Evolutionary conservation across 2,113 vertebrate species (phyloP).

Genomic region (Aviceda subcristata): DNA sequence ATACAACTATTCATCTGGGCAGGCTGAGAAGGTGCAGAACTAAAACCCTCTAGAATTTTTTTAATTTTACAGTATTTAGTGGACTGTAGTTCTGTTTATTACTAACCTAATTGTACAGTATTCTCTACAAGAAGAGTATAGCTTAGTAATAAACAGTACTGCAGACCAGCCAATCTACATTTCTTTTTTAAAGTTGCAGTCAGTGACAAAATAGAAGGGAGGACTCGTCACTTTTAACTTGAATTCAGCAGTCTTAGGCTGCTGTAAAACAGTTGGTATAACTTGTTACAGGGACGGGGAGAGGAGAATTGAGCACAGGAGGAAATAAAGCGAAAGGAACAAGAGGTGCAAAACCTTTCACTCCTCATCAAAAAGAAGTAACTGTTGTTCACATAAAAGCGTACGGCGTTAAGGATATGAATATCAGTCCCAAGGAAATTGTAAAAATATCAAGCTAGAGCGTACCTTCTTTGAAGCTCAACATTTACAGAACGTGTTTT

Average conservation of each 20-base stretch:
- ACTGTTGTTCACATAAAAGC: background rate
- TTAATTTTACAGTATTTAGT: background rate
- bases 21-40: constrained; percentile 32
- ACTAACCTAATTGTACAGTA: background rate
- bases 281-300: background rate
- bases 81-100: background rate
- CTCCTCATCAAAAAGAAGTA: constrained; percentile 27
- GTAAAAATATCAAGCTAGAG: constrained; percentile 2
- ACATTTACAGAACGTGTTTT: constrained; percentile 32
- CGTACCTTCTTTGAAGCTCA: constrained; percentile 3
- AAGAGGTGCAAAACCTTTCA: background rate
- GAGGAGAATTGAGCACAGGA: background rate
- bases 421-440: constrained; percentile 2
- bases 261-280: background rate
- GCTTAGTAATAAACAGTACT: constrained; percentile 1
- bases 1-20: constrained; percentile 18
- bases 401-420: constrained; percentile 22
- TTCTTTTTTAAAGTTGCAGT: background rate
- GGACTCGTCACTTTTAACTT: background rate
- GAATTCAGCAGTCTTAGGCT: background rate
- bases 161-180: background rate
- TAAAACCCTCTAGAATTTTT: background rate
- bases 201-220: background rate
- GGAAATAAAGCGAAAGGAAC: constrained; percentile 1
- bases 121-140: background rate